Conservation (phyloP, 2,888 invertebrate species). For the Drosophila emarginata region DNA sequence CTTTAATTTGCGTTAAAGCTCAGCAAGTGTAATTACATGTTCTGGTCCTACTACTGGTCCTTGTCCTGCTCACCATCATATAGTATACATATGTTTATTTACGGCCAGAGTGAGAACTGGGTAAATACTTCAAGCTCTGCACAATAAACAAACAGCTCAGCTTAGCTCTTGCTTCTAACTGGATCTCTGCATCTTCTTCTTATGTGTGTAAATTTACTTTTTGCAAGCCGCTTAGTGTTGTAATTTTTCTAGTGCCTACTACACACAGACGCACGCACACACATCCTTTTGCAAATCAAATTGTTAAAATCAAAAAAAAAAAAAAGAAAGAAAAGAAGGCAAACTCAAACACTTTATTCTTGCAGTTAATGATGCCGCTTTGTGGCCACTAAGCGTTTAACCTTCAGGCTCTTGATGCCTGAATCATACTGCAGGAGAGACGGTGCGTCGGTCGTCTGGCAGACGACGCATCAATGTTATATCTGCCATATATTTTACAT, state of each 20-base stretch:
- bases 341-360: constrained; percentile 21
- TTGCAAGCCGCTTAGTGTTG: constrained; percentile 52
- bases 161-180: constrained; percentile 12
- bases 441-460: constrained; percentile 19
- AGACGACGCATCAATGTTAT: constrained; percentile 26
- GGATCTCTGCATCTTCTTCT: constrained; percentile 33
- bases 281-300: constrained; percentile 67
- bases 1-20: constrained; percentile 64
- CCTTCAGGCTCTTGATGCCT: constrained; percentile 50
- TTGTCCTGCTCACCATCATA: background rate
- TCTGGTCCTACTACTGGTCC: background rate
- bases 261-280: constrained; percentile 26
- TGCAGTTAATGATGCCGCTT: constrained; percentile 70
- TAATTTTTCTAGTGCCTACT: constrained; percentile 56
- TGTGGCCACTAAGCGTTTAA: constrained; percentile 74
- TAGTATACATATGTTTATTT: constrained; percentile 56
- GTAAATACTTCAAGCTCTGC: constrained; percentile 55
- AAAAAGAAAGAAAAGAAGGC: background rate
- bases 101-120: constrained; percentile 44
- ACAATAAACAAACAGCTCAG: constrained; percentile 53
- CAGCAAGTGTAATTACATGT: constrained; percentile 62
- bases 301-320: constrained; percentile 54
- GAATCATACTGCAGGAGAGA: constrained; percentile 21
- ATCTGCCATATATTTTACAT: constrained; percentile 43
- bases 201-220: constrained; percentile 40